Base-by-base conservation (phyloP, 1,140 invertebrate genomes). In the Drosophila bocqueti region DNA sequence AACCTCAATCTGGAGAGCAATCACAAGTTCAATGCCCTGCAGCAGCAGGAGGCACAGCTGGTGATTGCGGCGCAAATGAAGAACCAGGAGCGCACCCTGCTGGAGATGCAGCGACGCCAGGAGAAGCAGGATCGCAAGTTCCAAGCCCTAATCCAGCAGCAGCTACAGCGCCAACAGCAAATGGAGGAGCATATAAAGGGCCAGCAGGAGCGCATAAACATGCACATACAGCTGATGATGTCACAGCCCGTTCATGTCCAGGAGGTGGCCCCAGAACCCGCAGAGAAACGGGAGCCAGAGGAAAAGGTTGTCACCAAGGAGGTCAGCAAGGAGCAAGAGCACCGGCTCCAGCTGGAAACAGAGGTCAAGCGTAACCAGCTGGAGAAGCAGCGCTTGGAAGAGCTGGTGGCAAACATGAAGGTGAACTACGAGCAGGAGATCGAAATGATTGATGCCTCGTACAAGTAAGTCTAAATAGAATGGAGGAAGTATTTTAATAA, bases 141-240 rank as follows among this genome's bases (percentile, higher is more conserved):
- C 47, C 93, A 94, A 66, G 55, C 76, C 2, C 75, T 94, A 3
- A 63, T 94, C 6, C 93, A 94, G 63, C 91, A 93, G 54, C 94
- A 94, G 52, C 78, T 94, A 46, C 83, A 93, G 50, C 93, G 94
- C 47, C 94, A 94, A 65, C 93, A 93, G 55, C 85, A 93, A 63
- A 91, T 94, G 74, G 94, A 94, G 77, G 92, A 93, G 54, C 93
- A 93, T 55, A 93, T 94, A 63, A 86, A 93, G 43, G 62, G 91
- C 11, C 94, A 94, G 76, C 94, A 94, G 73, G 93, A 94, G 66
- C 85, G 94, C 6, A 94, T 94, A 13, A 94, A 94, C 80, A 92
- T 93, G 77, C 94, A 94, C 55, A 93, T 94, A 13, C 93, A 94
- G 59, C 74, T 93, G 15, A 76, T 94, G 74, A 92, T 94, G 77